Evolutionary conservation across 2,113 vertebrate species (phyloP).

Genomic region (Anolis sagrei): DNA sequence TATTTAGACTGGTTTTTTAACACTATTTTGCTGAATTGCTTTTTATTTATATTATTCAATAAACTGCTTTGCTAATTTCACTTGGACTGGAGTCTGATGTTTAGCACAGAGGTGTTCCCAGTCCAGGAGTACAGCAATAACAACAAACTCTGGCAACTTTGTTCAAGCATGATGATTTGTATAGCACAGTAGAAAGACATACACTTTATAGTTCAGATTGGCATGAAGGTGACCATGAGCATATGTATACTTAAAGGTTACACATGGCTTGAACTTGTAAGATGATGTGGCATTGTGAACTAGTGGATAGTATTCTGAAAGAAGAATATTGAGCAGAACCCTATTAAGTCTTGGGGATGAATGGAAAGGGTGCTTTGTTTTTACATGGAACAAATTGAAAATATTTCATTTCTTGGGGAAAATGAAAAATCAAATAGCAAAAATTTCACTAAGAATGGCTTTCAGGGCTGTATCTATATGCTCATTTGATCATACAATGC

Average conservation of each 20-base stretch:
- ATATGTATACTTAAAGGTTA: not conserved
- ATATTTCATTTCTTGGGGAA: conserved; percentile 9
- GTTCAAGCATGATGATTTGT: no score
- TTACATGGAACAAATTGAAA: not conserved
- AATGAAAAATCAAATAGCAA: conserved; percentile 4
- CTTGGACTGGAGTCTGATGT: no score
- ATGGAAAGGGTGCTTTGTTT: not conserved
- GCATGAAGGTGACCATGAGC: not conserved
- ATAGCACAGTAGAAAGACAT: no score
- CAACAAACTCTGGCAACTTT: no score
- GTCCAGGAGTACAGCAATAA: no score
- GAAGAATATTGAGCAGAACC: not conserved
- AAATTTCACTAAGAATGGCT: conserved; percentile 3
- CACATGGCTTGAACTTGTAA: not conserved
- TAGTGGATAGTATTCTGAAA: not conserved
- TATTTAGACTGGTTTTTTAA: no score
- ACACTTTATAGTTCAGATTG: no score
- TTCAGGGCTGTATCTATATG: not conserved
- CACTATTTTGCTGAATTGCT: no score
- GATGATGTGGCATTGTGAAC: not conserved
- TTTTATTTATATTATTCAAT: no score
- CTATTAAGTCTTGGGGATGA: not conserved
- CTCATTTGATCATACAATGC: conserved; percentile 12
- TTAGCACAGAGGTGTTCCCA: no score
- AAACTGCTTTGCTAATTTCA: no score